Percentiles rank a stretch among this genome's conserved stretches.
These are phyloP conservation scores for Heptranchias perlo DNA, from an alignment of 2,113 vertebrate genomes.

Conservation along the genomic window DNA sequence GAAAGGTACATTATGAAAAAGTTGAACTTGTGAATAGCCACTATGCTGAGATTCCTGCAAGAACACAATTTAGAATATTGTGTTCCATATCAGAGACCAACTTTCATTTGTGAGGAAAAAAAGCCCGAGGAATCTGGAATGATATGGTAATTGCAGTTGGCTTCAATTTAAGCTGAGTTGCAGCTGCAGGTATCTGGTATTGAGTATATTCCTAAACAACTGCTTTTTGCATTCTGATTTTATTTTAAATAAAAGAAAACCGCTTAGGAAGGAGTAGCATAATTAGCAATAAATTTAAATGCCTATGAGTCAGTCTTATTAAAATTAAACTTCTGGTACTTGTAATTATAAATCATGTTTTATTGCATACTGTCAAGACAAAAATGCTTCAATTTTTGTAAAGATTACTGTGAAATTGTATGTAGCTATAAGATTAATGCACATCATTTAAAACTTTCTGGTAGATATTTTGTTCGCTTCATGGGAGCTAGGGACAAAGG, in stretches of 20 bases:
- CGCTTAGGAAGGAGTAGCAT: not conserved
- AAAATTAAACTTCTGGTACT: conserved; percentile 15
- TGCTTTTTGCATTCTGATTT: not conserved
- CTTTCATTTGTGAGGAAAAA: not conserved
- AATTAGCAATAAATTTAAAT: conserved; percentile 14
- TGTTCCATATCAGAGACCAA: not conserved
- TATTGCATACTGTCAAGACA: not conserved
- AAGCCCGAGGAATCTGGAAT: not conserved
- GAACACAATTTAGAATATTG: not conserved
- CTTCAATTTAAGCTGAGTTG: conserved; percentile 14
- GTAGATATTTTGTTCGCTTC: not conserved
- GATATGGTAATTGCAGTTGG: not conserved
- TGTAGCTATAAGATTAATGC: not conserved
- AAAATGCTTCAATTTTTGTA: not conserved
- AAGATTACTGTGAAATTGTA: not conserved
- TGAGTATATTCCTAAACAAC: not conserved
- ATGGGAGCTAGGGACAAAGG: not conserved
- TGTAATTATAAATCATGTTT: conserved; percentile 10
- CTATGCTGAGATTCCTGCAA: not conserved
- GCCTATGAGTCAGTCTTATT: not conserved
- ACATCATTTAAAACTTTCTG: not conserved
- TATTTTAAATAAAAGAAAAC: conserved; percentile 1
- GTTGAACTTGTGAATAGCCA: not conserved
- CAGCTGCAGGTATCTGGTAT: not conserved
- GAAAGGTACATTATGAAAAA: not conserved